These are phyloP conservation scores for Axis porcinus DNA, from an alignment of 2,113 vertebrate species.

Conservation along the genomic window DNA sequence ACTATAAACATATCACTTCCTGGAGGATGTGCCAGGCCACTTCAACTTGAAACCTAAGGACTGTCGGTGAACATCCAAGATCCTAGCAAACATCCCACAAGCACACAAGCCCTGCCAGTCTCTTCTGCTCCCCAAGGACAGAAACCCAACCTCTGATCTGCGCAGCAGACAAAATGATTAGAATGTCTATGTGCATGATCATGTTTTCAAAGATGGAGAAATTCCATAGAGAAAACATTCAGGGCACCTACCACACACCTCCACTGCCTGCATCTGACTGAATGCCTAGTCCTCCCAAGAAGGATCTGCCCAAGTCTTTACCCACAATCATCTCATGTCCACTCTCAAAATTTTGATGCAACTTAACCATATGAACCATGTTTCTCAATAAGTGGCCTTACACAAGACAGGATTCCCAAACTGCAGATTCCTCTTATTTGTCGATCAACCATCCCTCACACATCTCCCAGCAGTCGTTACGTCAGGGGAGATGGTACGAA, in stretches of 20 bases:
- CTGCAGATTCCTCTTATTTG: not conserved
- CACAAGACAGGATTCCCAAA: not conserved
- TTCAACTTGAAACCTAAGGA: constrained; percentile 18
- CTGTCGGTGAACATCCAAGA: not conserved
- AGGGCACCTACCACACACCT: not conserved
- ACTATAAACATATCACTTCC: constrained; percentile 64
- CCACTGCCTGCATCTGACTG: fast-evolving
- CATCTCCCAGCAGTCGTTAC: fast-evolving
- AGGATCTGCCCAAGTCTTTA: no score
- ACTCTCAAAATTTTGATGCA: not conserved
- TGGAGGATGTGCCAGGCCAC: constrained; percentile 38
- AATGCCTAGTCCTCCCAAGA: not conserved
- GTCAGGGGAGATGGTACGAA: not conserved
- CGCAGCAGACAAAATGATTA: not conserved
- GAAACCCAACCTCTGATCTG: not conserved
- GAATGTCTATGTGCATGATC: not conserved
- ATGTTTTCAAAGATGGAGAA: constrained; percentile 45
- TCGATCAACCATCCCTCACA: not conserved
- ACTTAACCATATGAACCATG: fast-evolving
- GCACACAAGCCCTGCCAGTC: not conserved
- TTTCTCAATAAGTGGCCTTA: not conserved
- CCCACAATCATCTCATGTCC: not conserved
- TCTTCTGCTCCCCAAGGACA: not conserved
- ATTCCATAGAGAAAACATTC: constrained; percentile 38
- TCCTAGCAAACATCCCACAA: not conserved